Evolutionary conservation across 2,113 vertebrate species (phyloP).

Genomic region (Pseudopipra pipra): DNA sequence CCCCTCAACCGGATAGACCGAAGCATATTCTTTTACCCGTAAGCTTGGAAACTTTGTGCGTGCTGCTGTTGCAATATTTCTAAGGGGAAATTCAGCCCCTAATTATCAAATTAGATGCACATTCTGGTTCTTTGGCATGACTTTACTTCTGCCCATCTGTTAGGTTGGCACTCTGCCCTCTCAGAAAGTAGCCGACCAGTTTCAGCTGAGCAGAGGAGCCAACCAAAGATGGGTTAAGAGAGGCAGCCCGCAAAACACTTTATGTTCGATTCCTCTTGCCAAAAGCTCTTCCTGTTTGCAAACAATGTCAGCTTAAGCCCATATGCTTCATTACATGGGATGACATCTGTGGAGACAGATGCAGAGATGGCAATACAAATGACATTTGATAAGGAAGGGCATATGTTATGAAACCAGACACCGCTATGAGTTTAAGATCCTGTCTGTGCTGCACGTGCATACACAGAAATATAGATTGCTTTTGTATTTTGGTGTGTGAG

Average conservation of each 20-base stretch:
- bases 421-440: neutral
- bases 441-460: neutral
- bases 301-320: constrained; percentile 64
- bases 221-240: constrained; percentile 57
- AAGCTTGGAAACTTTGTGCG: constrained; percentile 4
- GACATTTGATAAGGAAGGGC: constrained; percentile 67
- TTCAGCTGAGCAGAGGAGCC: constrained; percentile 44
- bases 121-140: constrained; percentile 59
- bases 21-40: constrained; percentile 5
- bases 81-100: constrained; percentile 41
- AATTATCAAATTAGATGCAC: constrained; percentile 66
- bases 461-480: neutral
- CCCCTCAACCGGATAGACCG: neutral
- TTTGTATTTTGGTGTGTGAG: neutral
- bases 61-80: neutral
- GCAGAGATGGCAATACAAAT: constrained; percentile 54
- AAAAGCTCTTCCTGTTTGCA: constrained; percentile 67
- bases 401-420: constrained; percentile 63
- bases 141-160: constrained; percentile 54
- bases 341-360: constrained; percentile 69
- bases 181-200: constrained; percentile 29
- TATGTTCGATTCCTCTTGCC: constrained; percentile 26
- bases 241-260: constrained; percentile 38
- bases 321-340: constrained; percentile 65
- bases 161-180: constrained; percentile 41